Conservation (phyloP, 2,888 invertebrate species). For the Esperia sulphurella region DNA sequence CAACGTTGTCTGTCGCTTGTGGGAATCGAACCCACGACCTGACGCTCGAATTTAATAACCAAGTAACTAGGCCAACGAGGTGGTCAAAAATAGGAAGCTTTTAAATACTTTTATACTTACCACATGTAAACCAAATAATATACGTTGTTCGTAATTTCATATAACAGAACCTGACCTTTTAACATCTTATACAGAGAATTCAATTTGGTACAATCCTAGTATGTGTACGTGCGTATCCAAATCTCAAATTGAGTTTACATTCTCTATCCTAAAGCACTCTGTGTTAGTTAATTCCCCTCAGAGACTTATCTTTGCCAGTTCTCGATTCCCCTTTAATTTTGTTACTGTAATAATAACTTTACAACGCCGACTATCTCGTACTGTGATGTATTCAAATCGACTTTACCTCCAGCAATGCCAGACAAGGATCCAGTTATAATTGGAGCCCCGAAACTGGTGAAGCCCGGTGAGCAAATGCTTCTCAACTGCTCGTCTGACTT, state of each 20-base stretch:
- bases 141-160: background rate
- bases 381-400: constrained; percentile 43
- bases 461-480: constrained; percentile 66
- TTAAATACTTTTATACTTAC: too few species aligned
- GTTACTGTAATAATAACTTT: constrained; percentile 9
- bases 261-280: constrained; percentile 27
- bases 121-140: too few species aligned
- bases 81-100: too few species aligned
- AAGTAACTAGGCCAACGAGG: too few species aligned
- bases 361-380: constrained; percentile 9
- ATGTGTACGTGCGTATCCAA: constrained; percentile 36
- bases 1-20: too few species aligned
- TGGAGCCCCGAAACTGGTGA: constrained; percentile 63
- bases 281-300: constrained; percentile 28
- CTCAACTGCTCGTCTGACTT: constrained; percentile 70
- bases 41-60: too few species aligned
- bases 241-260: constrained; percentile 39
- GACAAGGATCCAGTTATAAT: constrained; percentile 63
- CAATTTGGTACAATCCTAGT: constrained; percentile 4
- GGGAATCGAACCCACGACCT: too few species aligned
- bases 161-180: background rate
- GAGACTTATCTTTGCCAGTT: constrained; percentile 22
- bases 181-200: background rate
- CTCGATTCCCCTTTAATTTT: constrained; percentile 11
- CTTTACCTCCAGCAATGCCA: constrained; percentile 63